Conservation (phyloP, 2,797 vertebrate genomes). For the Anabacerthia variegaticeps region DNA sequence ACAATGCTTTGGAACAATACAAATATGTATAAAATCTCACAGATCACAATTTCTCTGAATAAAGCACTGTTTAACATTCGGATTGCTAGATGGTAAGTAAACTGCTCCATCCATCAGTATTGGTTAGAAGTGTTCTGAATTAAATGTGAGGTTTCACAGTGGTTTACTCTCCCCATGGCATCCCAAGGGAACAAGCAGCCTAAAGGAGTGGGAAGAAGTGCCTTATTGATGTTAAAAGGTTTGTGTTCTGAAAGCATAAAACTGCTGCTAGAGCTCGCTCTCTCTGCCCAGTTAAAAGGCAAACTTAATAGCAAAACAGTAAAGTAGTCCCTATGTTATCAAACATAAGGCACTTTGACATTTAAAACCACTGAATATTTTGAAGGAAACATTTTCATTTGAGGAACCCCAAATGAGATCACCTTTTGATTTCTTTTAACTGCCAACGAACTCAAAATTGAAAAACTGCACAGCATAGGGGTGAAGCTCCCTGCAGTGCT, state of each 20-base stretch:
- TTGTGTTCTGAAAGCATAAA: not conserved
- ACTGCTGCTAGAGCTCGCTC: not conserved
- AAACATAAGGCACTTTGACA: not conserved
- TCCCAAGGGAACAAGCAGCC: not conserved
- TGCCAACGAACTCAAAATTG: not conserved
- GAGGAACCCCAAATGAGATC: not conserved
- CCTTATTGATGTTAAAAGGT: not conserved
- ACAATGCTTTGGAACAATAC: not conserved
- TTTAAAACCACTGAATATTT: not conserved
- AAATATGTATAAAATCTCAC: not conserved
- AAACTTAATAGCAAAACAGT: not conserved
- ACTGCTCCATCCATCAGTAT: not conserved
- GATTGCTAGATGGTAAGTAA: not conserved
- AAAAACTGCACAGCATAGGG: not conserved
- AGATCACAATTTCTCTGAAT: not conserved
- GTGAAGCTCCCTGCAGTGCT: not conserved
- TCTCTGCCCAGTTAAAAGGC: not conserved
- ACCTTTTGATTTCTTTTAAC: not conserved
- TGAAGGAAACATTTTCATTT: not conserved
- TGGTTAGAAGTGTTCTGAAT: not conserved
- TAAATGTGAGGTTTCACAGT: not conserved
- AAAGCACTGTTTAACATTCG: not conserved
- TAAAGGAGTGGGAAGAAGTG: not conserved
- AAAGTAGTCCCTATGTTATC: not conserved
- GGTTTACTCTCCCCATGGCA: not conserved